These are phyloP conservation scores for Toxotes jaculatrix DNA, from an alignment of 2,113 vertebrate genomes.

Conservation along the genomic window DNA sequence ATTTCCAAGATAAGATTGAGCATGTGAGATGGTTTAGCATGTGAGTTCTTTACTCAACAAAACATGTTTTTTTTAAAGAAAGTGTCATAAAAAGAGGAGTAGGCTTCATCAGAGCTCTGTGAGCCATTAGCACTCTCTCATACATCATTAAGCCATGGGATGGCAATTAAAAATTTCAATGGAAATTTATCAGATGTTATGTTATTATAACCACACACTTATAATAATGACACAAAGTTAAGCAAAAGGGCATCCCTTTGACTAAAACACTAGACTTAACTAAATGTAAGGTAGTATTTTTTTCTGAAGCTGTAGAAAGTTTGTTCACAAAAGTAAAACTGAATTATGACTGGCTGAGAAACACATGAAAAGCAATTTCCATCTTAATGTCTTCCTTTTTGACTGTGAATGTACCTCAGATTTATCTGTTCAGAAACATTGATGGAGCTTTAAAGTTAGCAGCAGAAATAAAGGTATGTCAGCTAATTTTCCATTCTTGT, in stretches of 20 bases:
- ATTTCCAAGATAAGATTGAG: slow-evolving; percentile 11
- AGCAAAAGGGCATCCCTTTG: slow-evolving; percentile 25
- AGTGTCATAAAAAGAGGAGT: slow-evolving; percentile 21
- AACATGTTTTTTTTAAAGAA: slow-evolving; percentile 2
- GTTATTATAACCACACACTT: slow-evolving; percentile 16
- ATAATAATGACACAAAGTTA: not conserved
- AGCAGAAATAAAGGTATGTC: slow-evolving; percentile 3
- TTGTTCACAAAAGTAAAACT: slow-evolving; percentile 24
- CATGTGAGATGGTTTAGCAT: slow-evolving; percentile 33
- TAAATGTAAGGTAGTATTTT: slow-evolving; percentile 11
- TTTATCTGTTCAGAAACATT: slow-evolving; percentile 17
- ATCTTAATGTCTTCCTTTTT: slow-evolving; percentile 32
- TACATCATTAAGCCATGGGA: slow-evolving; percentile 24
- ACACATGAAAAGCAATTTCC: not conserved
- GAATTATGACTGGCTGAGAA: slow-evolving; percentile 10
- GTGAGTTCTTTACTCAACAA: slow-evolving; percentile 12
- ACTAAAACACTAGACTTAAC: not conserved
- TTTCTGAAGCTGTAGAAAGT: slow-evolving; percentile 5
- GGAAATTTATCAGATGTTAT: slow-evolving; percentile 8
- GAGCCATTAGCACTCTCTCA: slow-evolving; percentile 1
- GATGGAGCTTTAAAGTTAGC: not conserved
- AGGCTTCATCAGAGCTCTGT: slow-evolving; percentile 17
- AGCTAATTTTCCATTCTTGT: slow-evolving; percentile 11
- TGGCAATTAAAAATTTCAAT: slow-evolving; percentile 20
- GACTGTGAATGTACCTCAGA: slow-evolving; percentile 60